Evolutionary conservation across 2,888 invertebrate species (phyloP).

Genomic region (Platynereis dumerilii): DNA sequence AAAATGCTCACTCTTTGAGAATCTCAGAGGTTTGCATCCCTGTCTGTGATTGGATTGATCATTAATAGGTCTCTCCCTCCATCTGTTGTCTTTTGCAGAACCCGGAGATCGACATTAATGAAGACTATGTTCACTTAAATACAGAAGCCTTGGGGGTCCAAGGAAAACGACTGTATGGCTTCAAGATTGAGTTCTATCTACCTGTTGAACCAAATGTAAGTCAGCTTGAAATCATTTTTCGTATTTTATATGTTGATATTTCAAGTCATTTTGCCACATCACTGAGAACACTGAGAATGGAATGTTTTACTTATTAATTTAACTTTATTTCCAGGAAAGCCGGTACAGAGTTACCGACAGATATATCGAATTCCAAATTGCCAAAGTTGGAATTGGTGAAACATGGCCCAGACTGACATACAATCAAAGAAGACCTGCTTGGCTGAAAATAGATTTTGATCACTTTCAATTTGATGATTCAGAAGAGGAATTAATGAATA

Average conservation of each 20-base stretch:
- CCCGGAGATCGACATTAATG: neutral
- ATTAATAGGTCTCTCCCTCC: too few species aligned
- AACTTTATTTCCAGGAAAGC: constrained; percentile 50
- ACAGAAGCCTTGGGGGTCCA: constrained; percentile 70
- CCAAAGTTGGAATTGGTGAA: constrained; percentile 70
- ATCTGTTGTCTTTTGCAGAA: too few species aligned
- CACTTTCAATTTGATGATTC: constrained; percentile 80
- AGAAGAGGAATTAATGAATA: constrained; percentile 63
- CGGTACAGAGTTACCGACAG: constrained; percentile 71
- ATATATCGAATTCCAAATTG: constrained; percentile 77
- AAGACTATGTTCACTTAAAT: constrained; percentile 5
- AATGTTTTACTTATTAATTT: too few species aligned
- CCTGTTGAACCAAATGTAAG: constrained; percentile 69
- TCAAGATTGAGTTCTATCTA: constrained; percentile 75
- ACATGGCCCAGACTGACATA: constrained; percentile 88
- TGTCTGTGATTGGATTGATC: too few species aligned
- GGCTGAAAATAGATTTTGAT: constrained; percentile 94
- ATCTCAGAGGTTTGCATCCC: too few species aligned
- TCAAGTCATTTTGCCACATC: too few species aligned
- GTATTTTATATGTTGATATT: too few species aligned
- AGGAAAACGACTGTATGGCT: constrained; percentile 79
- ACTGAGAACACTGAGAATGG: too few species aligned
- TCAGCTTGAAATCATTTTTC: neutral
- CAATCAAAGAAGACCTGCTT: constrained; percentile 83
- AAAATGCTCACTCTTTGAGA: too few species aligned